These are phyloP conservation scores for Ctena decussata DNA, from an alignment of 2,888 invertebrate genomes.

Conservation along the genomic window DNA sequence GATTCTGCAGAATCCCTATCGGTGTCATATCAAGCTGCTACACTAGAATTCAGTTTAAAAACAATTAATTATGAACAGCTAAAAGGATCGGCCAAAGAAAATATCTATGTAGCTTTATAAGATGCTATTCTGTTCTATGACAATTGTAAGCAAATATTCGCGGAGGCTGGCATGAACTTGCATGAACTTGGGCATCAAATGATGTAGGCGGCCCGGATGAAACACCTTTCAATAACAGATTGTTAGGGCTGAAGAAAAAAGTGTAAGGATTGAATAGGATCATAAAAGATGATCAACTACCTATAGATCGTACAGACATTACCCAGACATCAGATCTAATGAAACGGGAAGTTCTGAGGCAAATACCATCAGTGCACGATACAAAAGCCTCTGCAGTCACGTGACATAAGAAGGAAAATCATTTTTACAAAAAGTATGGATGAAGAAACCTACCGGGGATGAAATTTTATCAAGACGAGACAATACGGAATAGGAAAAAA, in stretches of 20 bases:
- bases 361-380: conserved; percentile 1
- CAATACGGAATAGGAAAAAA: neutral
- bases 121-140: neutral
- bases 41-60: no score
- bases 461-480: neutral
- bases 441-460: neutral
- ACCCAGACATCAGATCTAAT: neutral
- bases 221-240: neutral
- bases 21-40: no score
- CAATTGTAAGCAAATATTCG: neutral
- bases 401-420: neutral
- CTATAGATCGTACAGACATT: neutral
- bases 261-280: conserved; percentile 18
- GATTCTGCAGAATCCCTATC: no score
- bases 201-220: neutral
- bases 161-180: conserved; percentile 7
- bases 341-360: neutral
- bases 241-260: neutral
- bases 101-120: no score
- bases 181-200: conserved; percentile 33
- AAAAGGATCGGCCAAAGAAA: no score
- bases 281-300: neutral
- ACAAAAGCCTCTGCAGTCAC: neutral
- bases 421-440: conserved; percentile 11
- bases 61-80: no score